Evolutionary conservation across 2,888 invertebrate species (phyloP).

Genomic region (Rhingia campestris): DNA sequence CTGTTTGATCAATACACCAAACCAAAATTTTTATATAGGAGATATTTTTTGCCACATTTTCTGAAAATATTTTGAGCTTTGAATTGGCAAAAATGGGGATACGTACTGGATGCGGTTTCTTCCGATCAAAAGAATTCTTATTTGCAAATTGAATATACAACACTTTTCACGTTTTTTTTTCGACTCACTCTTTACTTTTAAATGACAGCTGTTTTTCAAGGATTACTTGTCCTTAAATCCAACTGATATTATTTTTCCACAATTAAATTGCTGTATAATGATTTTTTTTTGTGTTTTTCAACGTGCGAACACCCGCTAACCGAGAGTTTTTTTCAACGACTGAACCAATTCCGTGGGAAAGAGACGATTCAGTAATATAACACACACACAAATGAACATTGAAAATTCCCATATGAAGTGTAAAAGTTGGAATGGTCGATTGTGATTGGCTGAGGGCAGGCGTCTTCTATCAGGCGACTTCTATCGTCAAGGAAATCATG

Average conservation of each 20-base stretch:
- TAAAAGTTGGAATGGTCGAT: constrained; percentile 49
- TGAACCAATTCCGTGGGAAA: constrained; percentile 75
- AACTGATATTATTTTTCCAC: constrained; percentile 12
- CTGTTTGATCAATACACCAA: constrained; percentile 23
- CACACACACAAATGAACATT: constrained; percentile 72
- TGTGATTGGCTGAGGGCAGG: constrained; percentile 75
- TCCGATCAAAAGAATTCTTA: too few species aligned
- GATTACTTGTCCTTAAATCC: constrained; percentile 26
- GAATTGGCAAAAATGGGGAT: too few species aligned
- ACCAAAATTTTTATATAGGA: not conserved
- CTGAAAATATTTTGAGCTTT: too few species aligned
- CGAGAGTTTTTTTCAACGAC: constrained; percentile 50
- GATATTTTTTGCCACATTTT: too few species aligned
- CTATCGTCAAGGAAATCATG: constrained; percentile 70
- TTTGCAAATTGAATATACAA: not conserved
- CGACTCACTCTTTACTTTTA: constrained; percentile 26
- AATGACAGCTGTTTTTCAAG: constrained; percentile 38
- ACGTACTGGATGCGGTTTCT: too few species aligned
- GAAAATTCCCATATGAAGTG: constrained; percentile 44
- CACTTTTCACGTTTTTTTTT: constrained; percentile 33
- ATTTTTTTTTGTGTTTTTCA: constrained; percentile 28
- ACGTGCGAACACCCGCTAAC: constrained; percentile 15
- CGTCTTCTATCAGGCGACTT: constrained; percentile 77
- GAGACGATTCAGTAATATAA: constrained; percentile 22
- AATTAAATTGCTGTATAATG: constrained; percentile 22